Base-by-base conservation (phyloP, 2,888 invertebrate species). In the Aphidoletes aphidimyza region DNA sequence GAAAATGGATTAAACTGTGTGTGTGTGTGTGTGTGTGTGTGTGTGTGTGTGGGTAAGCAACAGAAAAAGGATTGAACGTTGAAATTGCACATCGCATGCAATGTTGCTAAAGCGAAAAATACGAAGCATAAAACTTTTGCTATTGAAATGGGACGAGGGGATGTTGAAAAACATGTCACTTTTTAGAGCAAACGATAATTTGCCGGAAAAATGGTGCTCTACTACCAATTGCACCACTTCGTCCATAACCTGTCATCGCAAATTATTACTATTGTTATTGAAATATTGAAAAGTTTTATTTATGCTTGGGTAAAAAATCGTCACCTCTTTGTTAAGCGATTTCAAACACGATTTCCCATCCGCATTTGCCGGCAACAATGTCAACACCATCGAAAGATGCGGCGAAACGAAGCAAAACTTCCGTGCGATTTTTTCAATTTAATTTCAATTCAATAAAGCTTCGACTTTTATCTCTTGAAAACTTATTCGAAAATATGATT, bases 1-100 rank as follows among this genome's bases (percentile, higher is more conserved):
- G 37, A 81, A 81, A 81, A 81, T 81, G 81, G 37, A 81, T 81
- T 81, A 81, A 81, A 81, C n/a, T 37, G n/a, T 2, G 36, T n/a
- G n/a, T n/a, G n/a, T n/a, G n/a, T n/a, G n/a, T n/a, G n/a, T n/a
- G n/a, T n/a, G n/a, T n/a, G n/a, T n/a, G n/a, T n/a, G n/a, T n/a
- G n/a, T n/a, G n/a, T n/a, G n/a, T n/a, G n/a, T n/a, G n/a, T n/a
- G n/a, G n/a, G n/a, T n/a, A n/a, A n/a, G n/a, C n/a, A n/a, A 5
- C 54, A 22, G 37, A 37, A 81, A 81, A 81, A 81, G 37, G 81
- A 37, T 81, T 81, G 37, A 81, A 81, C 36, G 37, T 22, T 36
- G 30, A 81, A 81, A 37, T 81, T 30, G 5, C 30, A 69, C n/a
- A 34, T 49, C n/a, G 69, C 30, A 69, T 69, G 59, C 17, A 36